Conservation (phyloP, 2,797 vertebrate genomes). For the Spinibarbus caldwelli region DNA sequence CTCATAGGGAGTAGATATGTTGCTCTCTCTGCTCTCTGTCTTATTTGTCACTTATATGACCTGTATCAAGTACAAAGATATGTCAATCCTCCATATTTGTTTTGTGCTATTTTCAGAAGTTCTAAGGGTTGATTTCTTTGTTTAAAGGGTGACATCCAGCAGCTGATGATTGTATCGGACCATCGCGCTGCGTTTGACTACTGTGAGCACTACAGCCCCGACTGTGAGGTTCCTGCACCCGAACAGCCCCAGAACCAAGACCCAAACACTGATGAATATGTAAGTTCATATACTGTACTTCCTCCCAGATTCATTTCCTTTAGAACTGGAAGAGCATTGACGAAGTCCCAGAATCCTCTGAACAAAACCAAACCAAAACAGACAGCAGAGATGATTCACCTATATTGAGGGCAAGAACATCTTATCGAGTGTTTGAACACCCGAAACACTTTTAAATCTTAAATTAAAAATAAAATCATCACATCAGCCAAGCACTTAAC, state of each 20-base stretch:
- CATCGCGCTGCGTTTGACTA: slow-evolving; percentile 92
- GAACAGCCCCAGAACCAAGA: slow-evolving; percentile 95
- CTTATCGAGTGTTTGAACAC: background rate
- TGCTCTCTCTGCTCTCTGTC: no score
- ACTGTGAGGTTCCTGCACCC: slow-evolving; percentile 89
- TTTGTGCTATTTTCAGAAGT: background rate
- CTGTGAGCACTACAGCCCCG: slow-evolving; percentile 96
- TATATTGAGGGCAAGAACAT: background rate
- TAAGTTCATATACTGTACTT: slow-evolving; percentile 74
- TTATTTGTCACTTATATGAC: background rate
- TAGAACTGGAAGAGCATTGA: background rate
- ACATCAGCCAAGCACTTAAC: background rate
- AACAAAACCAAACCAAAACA: background rate
- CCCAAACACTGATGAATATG: slow-evolving; percentile 89
- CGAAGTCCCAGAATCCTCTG: background rate
- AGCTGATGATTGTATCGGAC: slow-evolving; percentile 91
- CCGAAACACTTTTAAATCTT: background rate
- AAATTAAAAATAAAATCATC: slow-evolving; percentile 4
- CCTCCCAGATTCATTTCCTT: background rate
- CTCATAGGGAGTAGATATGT: background rate
- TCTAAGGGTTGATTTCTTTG: slow-evolving; percentile 19
- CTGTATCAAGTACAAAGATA: background rate
- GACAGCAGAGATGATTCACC: background rate
- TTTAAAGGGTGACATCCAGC: slow-evolving; percentile 95
- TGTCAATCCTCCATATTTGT: background rate